phyloP scores from a whole-genome alignment of 37 sponge, comb jelly and placozoan genomes.

The Agelas oroides region DNA sequence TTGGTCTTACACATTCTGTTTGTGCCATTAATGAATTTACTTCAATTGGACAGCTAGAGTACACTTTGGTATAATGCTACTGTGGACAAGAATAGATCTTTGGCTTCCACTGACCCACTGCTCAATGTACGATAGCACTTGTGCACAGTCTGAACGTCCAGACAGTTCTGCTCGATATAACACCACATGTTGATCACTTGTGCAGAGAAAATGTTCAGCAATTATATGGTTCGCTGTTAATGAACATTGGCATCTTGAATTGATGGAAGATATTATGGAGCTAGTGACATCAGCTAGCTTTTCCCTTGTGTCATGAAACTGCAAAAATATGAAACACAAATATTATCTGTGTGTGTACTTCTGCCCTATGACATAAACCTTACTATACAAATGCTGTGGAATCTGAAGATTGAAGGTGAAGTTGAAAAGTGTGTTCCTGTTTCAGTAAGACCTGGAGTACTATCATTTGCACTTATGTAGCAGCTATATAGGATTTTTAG shows the following conservation, averaged over 20 bases:
- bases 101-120: conserved; percentile 2
- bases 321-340: not conserved
- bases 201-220: not conserved
- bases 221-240: conserved; percentile 11
- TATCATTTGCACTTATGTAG: too few species aligned
- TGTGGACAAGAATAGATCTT: not conserved
- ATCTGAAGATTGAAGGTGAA: too few species aligned
- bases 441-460: too few species aligned
- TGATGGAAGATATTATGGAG: not conserved
- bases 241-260: conserved; percentile 1
- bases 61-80: not conserved
- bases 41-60: not conserved
- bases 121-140: not conserved
- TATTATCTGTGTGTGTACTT: too few species aligned
- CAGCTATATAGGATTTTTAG: too few species aligned
- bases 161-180: conserved; percentile 6
- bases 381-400: too few species aligned
- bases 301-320: not conserved
- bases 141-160: not conserved
- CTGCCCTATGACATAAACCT: too few species aligned
- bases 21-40: not conserved
- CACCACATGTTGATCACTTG: not conserved
- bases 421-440: too few species aligned
- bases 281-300: not conserved
- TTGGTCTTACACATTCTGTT: too few species aligned